These are phyloP conservation scores for Thereva unica DNA, from an alignment of 2,888 invertebrate genomes.

Conservation along the genomic window DNA sequence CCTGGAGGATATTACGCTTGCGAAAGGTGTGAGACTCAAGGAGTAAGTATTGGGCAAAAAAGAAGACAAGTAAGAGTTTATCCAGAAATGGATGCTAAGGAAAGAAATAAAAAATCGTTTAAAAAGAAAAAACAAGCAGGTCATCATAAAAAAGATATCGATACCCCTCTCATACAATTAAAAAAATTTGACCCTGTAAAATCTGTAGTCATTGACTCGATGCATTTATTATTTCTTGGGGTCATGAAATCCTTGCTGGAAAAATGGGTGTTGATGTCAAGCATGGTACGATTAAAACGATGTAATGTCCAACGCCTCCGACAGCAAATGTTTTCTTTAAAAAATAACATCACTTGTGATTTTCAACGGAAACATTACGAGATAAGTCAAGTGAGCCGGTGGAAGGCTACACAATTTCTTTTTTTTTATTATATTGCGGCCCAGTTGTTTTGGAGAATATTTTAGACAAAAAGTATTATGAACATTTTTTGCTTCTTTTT, in stretches of 20 bases:
- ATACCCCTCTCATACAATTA: too few species aligned
- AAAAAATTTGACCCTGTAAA: neutral
- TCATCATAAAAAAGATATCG: neutral
- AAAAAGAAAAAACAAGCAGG: neutral
- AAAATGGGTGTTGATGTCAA: neutral
- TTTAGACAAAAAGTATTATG: neutral
- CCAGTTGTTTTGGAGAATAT: slow-evolving; percentile 9
- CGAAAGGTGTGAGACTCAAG: neutral
- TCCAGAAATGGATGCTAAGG: neutral
- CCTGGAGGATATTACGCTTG: neutral
- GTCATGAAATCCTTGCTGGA: neutral
- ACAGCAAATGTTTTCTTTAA: neutral
- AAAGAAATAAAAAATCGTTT: neutral
- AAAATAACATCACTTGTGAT: neutral
- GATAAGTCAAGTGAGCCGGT: neutral
- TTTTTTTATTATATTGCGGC: slow-evolving; percentile 6
- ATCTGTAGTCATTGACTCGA: neutral
- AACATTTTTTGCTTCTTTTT: neutral
- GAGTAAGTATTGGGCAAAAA: neutral
- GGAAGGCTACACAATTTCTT: slow-evolving; percentile 1
- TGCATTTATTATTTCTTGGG: neutral
- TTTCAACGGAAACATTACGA: neutral
- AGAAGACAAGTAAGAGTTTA: neutral
- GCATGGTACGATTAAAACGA: neutral
- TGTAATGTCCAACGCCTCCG: neutral